Percentiles rank a stretch among this genome's conserved stretches.
These are phyloP conservation scores for Ariolimax columbianus DNA, from an alignment of 2,888 invertebrate species.

Conservation along the genomic window DNA sequence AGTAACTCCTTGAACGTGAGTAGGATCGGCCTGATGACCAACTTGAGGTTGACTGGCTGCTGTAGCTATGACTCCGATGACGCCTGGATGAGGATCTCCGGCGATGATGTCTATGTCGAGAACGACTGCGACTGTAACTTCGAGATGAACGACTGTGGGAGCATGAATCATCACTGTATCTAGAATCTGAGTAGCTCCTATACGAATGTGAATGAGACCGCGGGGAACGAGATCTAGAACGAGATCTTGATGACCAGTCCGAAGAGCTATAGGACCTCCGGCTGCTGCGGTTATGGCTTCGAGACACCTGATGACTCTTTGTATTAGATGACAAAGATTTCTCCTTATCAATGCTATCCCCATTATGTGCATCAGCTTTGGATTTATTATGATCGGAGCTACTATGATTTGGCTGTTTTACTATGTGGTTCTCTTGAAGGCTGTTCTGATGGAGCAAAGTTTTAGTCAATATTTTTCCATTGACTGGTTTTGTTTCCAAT, in stretches of 20 bases:
- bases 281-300: constrained; percentile 47
- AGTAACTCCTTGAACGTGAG: constrained; percentile 62
- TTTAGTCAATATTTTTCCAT: constrained; percentile 55
- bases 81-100: constrained; percentile 54
- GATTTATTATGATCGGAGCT: constrained; percentile 48
- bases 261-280: constrained; percentile 61
- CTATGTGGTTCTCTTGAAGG: constrained; percentile 48
- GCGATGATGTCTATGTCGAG: constrained; percentile 56
- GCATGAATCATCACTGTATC: constrained; percentile 63
- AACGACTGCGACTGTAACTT: constrained; percentile 63
- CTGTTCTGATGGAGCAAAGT: constrained; percentile 42
- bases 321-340: constrained; percentile 14
- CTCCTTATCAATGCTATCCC: constrained; percentile 52
- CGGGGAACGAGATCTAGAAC: constrained; percentile 62
- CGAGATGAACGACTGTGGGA: constrained; percentile 66
- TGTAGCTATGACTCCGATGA: constrained; percentile 59
- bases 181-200: constrained; percentile 57
- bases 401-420: constrained; percentile 16
- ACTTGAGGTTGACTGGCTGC: constrained; percentile 64
- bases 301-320: constrained; percentile 13
- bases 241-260: constrained; percentile 61
- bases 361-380: constrained; percentile 51
- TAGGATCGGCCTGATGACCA: constrained; percentile 63
- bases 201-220: constrained; percentile 59
- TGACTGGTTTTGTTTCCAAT: constrained; percentile 36